A percentile compares a stretch with the other conserved stretches of the same genome.
Conservation (phyloP, 2,113 vertebrate species). For the Stercorarius parasiticus region DNA sequence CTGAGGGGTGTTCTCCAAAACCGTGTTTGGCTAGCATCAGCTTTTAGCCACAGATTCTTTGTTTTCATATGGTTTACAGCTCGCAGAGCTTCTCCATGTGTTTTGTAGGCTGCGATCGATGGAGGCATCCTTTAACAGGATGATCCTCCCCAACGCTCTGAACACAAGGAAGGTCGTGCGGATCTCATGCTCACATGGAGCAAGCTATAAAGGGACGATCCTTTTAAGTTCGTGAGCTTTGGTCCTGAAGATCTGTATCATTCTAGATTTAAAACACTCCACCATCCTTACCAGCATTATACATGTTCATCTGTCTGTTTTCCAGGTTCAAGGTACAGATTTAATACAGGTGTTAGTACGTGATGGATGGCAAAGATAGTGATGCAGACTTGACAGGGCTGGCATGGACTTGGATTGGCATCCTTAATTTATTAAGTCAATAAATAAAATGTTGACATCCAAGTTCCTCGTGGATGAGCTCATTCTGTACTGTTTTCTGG, state of each 20-base stretch:
- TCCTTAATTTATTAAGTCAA: conserved; percentile 1
- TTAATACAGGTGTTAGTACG: background rate
- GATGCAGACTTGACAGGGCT: background rate
- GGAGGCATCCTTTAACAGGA: background rate
- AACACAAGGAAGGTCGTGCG: background rate
- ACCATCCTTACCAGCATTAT: background rate
- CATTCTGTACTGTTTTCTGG: conserved; percentile 9
- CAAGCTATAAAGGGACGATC: background rate
- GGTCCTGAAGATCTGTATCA: background rate
- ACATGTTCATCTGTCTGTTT: background rate
- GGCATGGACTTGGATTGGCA: background rate
- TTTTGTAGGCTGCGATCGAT: background rate
- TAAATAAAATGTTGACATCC: conserved; percentile 44
- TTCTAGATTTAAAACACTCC: background rate
- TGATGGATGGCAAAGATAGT: background rate
- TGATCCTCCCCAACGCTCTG: background rate
- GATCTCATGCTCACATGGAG: background rate
- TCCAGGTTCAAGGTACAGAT: background rate
- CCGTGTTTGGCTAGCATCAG: background rate
- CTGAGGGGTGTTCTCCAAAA: background rate
- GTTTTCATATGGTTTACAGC: background rate
- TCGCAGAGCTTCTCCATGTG: background rate
- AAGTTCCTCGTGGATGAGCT: conserved; percentile 24
- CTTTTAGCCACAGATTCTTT: background rate
- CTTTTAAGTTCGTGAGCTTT: background rate